phyloP scores from a whole-genome alignment of 2,888 invertebrate genomes.

The Petrophora chlorosata region DNA sequence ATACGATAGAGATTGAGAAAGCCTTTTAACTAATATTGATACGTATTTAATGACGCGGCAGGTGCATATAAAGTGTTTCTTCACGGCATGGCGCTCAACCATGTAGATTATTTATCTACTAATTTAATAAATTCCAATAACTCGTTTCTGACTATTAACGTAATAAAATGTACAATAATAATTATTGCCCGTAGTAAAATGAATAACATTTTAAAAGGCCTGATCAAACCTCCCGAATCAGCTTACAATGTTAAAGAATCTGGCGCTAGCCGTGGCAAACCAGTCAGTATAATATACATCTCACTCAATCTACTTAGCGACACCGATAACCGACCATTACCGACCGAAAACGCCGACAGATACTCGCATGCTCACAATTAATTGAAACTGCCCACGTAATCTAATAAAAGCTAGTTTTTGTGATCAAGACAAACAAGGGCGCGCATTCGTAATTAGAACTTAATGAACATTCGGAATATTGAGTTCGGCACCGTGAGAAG shows the following conservation, averaged over 20 bases:
- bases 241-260: slow-evolving; percentile 49
- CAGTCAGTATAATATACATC: slow-evolving; percentile 63
- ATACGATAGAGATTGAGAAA: slow-evolving; percentile 26
- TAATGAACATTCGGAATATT: slow-evolving; percentile 81
- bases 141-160: slow-evolving; percentile 37
- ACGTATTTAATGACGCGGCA: slow-evolving; percentile 19
- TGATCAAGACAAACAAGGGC: slow-evolving; percentile 82
- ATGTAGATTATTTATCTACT: slow-evolving; percentile 32
- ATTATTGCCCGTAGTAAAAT: slow-evolving; percentile 39
- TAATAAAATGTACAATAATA: slow-evolving; percentile 39
- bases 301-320: slow-evolving; percentile 76
- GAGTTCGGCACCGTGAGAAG: slow-evolving; percentile 82
- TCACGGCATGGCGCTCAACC: slow-evolving; percentile 25
- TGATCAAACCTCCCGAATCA: slow-evolving; percentile 44
- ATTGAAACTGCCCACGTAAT: slow-evolving; percentile 83
- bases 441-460: slow-evolving; percentile 82
- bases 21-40: slow-evolving; percentile 21
- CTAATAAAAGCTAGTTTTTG: slow-evolving; percentile 82
- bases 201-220: slow-evolving; percentile 42
- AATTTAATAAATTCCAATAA: slow-evolving; percentile 34
- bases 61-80: slow-evolving; percentile 24
- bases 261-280: slow-evolving; percentile 61
- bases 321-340: slow-evolving; percentile 78
- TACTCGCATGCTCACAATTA: slow-evolving; percentile 77
- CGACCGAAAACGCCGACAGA: slow-evolving; percentile 76